Evolutionary conservation across 2,797 vertebrate genomes (phyloP), one percentile per base, ranked within the genome.

Genomic region (Decapterus maruadsi): DNA sequence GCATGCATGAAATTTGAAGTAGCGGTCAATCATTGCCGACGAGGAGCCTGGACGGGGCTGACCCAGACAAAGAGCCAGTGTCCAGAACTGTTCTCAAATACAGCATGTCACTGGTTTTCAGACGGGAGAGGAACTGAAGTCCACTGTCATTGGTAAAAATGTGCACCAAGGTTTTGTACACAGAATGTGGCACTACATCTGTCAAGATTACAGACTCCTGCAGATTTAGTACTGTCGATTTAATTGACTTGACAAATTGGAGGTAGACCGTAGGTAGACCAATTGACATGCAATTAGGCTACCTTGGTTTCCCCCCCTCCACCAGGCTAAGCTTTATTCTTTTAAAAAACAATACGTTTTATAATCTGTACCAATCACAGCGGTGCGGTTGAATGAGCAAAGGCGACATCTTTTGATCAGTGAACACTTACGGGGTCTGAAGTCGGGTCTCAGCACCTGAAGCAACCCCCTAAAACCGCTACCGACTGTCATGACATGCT

Each of bases 1-100:
- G 62, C 86, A 82, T 77, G 87, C 79, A 84, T 89, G 81, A 86
- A 87, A 90, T 88, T 6, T 55, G 31, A 86, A 87, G 81, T 63
- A 54, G 81, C 81, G 87, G 89, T 87, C 83, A 88, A 68, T 88
- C 68, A 29, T 79, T 20, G 66, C 63, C 29, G 16, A 65, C 53
- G 29, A 75, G 45, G 56, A 71, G 61, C 26, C 68, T 1, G 72
- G 65, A 71, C 51, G 66, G 59, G 54, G 40, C 51, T 77, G 77
- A 86, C 80, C 78, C 57, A 60, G 77, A 83, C 67, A 0, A 6
- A 62, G 56, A 70, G 19, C 56, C 50, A 31, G 16, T 46, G 11
- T 63, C 69, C 55, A 82, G 16, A 66, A 71, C n/a, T 14, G 26
- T 54, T 80, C 57, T 40, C 11, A 70, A 51, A 81, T 29, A 66